Evolutionary conservation across 1,140 invertebrate genomes (phyloP), one percentile per base, ranked within the genome.

Genomic region (Ephestia elutella): DNA sequence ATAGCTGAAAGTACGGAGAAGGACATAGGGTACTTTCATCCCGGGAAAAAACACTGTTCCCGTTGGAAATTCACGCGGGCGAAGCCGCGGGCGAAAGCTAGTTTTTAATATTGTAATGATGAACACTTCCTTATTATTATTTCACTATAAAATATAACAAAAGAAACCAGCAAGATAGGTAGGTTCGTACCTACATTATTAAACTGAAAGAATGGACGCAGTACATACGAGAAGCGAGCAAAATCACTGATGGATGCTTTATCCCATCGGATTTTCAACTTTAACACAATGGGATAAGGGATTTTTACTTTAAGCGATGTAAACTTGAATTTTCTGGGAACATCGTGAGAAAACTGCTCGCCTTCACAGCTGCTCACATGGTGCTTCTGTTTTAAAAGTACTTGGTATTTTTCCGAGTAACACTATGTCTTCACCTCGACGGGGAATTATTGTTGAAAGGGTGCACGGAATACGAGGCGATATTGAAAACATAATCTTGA

Each of bases 181-280:
- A 35, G 9, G 32, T 11, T 4, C 1, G 38, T 44, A 15, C n/a
- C 13, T 44, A 44, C 38, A 44, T 44, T 44, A 44, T 44, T 44
- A 44, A 44, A 44, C 38, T 10, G 38, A n/a, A 44, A 15, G 38
- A 44, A 44, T 44, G 38, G 38, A 44, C 38, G 38, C 10, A 44
- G 38, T 44, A 44, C 38, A 44, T 15, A 44, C 38, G n/a, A 44
- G 38, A 5, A 15, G 5, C 38, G 38, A n/a, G n/a, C 1, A 44
- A 44, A 44, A 44, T 44, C 38, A 44, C 38, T 44, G 38, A 44
- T 44, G 38, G 38, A n/a, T 44, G 38, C 15, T 44, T 44, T 44
- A 44, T 44, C 38, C 1, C 38, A 15, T 15, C 38, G 38, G 10
- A 44, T 44, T 44, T 44, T 44, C 38, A 44, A 44, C 13, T 44